These are phyloP conservation scores for Australoheros facetus DNA, from an alignment of 2,797 vertebrate species.

Conservation along the genomic window DNA sequence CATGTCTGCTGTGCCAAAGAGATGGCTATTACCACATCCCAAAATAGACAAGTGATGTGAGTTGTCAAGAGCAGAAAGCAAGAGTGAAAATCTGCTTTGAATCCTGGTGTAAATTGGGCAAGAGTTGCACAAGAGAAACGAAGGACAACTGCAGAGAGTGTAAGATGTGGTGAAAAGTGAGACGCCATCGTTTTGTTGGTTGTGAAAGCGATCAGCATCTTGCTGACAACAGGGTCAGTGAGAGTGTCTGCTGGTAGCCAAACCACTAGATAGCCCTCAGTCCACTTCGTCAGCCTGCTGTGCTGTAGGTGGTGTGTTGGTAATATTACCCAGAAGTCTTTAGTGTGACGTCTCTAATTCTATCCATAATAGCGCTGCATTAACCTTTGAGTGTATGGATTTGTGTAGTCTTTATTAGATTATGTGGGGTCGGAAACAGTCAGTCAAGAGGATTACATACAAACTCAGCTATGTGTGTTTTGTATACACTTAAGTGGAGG, in stretches of 20 bases:
- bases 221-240: conserved; percentile 21
- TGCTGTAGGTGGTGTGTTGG: conserved; percentile 32
- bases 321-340: conserved; percentile 45
- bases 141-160: not conserved
- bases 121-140: not conserved
- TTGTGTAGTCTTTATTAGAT: conserved; percentile 44
- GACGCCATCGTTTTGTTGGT: not conserved
- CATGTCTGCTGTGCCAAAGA: conserved; percentile 7
- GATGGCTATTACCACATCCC: conserved; percentile 28
- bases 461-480: conserved; percentile 14
- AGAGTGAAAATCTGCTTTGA: conserved; percentile 36
- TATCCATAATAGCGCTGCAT: conserved; percentile 30
- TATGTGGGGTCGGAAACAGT: conserved; percentile 26
- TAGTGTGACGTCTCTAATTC: conserved; percentile 7
- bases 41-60: conserved; percentile 59
- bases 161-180: conserved; percentile 12
- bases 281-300: conserved; percentile 25
- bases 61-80: conserved; percentile 32
- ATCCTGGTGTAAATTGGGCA: conserved; percentile 3
- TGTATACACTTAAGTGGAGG: conserved; percentile 8
- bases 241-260: conserved; percentile 16
- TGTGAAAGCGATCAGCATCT: conserved; percentile 17
- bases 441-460: conserved; percentile 33
- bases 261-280: conserved; percentile 42
- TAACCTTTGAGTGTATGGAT: conserved; percentile 33